Percentiles rank a stretch among this genome's conserved stretches.
Conservation (phyloP, 2,797 vertebrate genomes). For the Loris lydekkerianus region DNA sequence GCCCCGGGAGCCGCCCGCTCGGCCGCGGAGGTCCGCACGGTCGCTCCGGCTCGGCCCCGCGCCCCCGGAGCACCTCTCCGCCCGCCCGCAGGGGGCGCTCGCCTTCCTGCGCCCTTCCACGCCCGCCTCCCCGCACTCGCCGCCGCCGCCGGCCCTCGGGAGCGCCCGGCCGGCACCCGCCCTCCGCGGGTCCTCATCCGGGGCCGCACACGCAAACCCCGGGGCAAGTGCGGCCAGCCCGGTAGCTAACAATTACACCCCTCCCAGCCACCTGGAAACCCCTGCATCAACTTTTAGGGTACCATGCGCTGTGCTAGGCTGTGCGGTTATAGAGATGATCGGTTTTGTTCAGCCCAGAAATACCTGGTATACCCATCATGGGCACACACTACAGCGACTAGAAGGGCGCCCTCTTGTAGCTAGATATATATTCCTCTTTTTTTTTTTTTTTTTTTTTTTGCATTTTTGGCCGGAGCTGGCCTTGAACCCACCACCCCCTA, state of each 20-base stretch:
- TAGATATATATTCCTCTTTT: not conserved
- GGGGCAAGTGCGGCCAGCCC: not conserved
- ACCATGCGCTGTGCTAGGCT: not conserved
- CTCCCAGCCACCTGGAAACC: accelerated
- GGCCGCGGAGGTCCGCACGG: no score
- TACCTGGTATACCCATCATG: not conserved
- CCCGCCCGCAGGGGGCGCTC: accelerated
- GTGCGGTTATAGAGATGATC: no score
- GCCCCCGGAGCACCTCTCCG: no score
- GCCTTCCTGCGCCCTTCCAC: accelerated
- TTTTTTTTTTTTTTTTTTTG: no score
- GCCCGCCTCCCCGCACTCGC: accelerated
- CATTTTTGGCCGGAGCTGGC: no score
- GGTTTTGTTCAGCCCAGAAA: not conserved
- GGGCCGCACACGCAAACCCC: not conserved
- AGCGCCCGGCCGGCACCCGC: accelerated
- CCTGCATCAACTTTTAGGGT: not conserved
- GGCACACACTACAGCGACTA: accelerated
- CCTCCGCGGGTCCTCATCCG: no score
- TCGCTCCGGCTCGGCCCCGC: accelerated
- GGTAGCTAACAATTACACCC: accelerated
- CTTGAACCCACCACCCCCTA: no score
- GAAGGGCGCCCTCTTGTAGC: not conserved
- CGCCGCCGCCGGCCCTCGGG: no score
- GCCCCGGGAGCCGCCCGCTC: accelerated